A percentile compares a stretch with the other conserved stretches of the same genome.
Conservation (phyloP, 2,888 invertebrate genomes). For the Dorcus hopei region DNA sequence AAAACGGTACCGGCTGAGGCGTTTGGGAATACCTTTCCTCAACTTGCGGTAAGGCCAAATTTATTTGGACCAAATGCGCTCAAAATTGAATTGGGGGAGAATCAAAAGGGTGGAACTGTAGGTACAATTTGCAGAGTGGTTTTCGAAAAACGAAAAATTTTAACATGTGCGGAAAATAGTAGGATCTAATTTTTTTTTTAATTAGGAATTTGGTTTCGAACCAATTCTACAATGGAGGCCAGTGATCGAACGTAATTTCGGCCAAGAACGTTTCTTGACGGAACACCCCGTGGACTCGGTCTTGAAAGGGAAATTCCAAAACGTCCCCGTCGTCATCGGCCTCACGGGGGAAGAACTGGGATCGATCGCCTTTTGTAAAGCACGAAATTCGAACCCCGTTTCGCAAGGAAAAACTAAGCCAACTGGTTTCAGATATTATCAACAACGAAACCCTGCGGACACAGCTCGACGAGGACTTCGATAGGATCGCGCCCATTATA, state of each 20-base stretch:
- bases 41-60: too few species aligned
- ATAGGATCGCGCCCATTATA: conserved; percentile 61
- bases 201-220: conserved; percentile 52
- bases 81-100: too few species aligned
- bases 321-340: conserved; percentile 62
- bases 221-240: conserved; percentile 58
- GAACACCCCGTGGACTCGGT: conserved; percentile 59
- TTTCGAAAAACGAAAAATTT: too few species aligned
- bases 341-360: conserved; percentile 65
- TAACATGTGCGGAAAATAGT: too few species aligned
- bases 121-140: too few species aligned
- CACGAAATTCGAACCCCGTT: not conserved
- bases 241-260: conserved; percentile 62
- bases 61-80: too few species aligned
- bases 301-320: conserved; percentile 53
- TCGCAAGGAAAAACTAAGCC: not conserved
- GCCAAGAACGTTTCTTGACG: conserved; percentile 61
- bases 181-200: too few species aligned
- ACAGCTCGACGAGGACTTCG: conserved; percentile 60
- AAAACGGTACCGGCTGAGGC: conserved; percentile 53
- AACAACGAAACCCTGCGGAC: conserved; percentile 54
- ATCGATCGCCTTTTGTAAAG: conserved; percentile 58
- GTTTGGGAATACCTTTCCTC: conserved; percentile 49
- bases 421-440: conserved; percentile 49
- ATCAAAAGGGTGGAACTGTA: too few species aligned